Percentiles rank a stretch among this genome's conserved stretches.
These are phyloP conservation scores for Synanceia verrucosa DNA, from an alignment of 2,797 vertebrate species.

Conservation along the genomic window DNA sequence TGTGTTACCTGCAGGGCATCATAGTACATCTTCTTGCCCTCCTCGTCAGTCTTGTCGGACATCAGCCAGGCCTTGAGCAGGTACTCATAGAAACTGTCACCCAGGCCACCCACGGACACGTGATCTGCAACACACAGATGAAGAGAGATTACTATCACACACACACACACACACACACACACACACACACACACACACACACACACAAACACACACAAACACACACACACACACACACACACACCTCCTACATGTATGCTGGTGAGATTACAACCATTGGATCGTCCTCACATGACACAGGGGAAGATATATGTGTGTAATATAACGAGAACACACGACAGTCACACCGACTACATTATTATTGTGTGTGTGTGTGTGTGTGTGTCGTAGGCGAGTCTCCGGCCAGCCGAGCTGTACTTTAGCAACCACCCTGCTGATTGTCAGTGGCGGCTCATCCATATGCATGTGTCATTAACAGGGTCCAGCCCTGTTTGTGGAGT, in stretches of 20 bases:
- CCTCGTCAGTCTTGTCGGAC: conserved; percentile 95
- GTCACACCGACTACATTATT: not conserved
- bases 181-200: not conserved
- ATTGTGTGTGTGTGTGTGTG: not conserved
- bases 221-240: not conserved
- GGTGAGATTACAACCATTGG: not conserved
- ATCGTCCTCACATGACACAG: not conserved
- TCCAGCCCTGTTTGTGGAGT: conserved; percentile 56
- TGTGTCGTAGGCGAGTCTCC: conserved; percentile 2
- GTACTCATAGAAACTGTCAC: conserved; percentile 99
- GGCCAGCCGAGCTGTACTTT: conserved; percentile 7
- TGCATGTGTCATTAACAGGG: conserved; percentile 69
- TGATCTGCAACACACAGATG: conserved; percentile 87
- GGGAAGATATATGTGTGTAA: conserved; percentile 1
- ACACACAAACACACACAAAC: not conserved
- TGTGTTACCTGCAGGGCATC: conserved; percentile 92
- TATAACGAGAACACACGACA: conserved; percentile 1
- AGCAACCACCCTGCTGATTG: conserved; percentile 35
- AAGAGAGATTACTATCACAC: conserved; percentile 1
- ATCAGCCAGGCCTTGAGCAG: conserved; percentile 98
- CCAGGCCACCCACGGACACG: conserved; percentile 95
- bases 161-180: not conserved
- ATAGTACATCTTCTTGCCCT: conserved; percentile 96
- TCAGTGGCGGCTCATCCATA: conserved; percentile 70
- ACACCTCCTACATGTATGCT: not conserved